These are phyloP conservation scores for Poeciliopsis retropinna DNA, from an alignment of 2,113 vertebrate species.

Conservation along the genomic window DNA sequence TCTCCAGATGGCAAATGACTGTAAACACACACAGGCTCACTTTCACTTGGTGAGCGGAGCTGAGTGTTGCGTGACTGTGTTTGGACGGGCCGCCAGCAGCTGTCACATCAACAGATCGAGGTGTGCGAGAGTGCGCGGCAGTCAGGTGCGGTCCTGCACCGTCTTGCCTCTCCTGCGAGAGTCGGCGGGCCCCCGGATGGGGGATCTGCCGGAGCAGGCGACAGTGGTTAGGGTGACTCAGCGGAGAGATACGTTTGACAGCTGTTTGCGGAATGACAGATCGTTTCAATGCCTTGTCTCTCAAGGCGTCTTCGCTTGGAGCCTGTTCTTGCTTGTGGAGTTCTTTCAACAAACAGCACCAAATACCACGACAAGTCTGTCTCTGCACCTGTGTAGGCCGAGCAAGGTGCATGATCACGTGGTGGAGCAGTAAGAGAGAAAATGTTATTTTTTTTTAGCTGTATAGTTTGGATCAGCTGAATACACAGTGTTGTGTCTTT, in stretches of 20 bases:
- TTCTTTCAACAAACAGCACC: slow-evolving; percentile 53
- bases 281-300: slow-evolving; percentile 35
- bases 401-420: slow-evolving; percentile 28
- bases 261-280: slow-evolving; percentile 55
- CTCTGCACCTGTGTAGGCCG: slow-evolving; percentile 40
- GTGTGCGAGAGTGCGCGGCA: slow-evolving; percentile 31
- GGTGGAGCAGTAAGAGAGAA: slow-evolving; percentile 31
- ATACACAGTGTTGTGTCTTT: slow-evolving; percentile 47
- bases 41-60: slow-evolving; percentile 38
- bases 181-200: not conserved
- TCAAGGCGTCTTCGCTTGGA: slow-evolving; percentile 29
- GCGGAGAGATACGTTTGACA: slow-evolving; percentile 38
- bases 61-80: slow-evolving; percentile 28
- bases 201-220: slow-evolving; percentile 10
- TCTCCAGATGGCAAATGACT: slow-evolving; percentile 64
- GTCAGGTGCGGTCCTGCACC: slow-evolving; percentile 25
- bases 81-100: slow-evolving; percentile 57
- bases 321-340: slow-evolving; percentile 73
- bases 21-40: slow-evolving; percentile 37
- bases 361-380: slow-evolving; percentile 58
- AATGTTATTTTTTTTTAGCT: slow-evolving; percentile 1
- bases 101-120: slow-evolving; percentile 36
- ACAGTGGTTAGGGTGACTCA: slow-evolving; percentile 25
- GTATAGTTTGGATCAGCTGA: slow-evolving; percentile 27
- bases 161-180: slow-evolving; percentile 15